Percentiles rank a stretch among this genome's conserved stretches.
Conservation (phyloP, 2,888 invertebrate genomes). For the Drosophila siamana region DNA sequence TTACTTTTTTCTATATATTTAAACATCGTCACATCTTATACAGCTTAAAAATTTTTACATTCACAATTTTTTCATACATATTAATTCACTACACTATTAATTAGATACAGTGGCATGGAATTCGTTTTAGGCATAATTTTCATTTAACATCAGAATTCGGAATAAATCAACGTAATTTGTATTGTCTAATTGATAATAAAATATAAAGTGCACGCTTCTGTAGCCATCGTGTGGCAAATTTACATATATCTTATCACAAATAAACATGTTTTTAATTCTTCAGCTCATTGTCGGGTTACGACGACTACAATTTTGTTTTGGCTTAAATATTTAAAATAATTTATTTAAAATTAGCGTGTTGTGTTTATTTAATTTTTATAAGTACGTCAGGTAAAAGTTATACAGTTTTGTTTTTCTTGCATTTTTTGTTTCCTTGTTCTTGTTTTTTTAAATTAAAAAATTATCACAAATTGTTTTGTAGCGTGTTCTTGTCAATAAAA, state of each 20-base stretch:
- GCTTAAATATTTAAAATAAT: conserved; percentile 69
- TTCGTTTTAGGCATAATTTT: conserved; percentile 45
- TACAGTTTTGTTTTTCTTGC: conserved; percentile 55
- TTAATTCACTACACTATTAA: conserved; percentile 40
- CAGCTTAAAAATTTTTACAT: conserved; percentile 30
- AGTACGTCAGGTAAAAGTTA: conserved; percentile 50
- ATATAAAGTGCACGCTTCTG: conserved; percentile 49
- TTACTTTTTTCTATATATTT: conserved; percentile 41
- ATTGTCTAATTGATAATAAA: conserved; percentile 34
- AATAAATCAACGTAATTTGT: conserved; percentile 16
- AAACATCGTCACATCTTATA: conserved; percentile 49
- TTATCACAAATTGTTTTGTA: conserved; percentile 79
- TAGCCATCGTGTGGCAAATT: conserved; percentile 59
- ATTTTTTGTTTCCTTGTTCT: conserved; percentile 34
- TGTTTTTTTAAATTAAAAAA: conserved; percentile 64
- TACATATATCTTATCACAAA: conserved; percentile 66
- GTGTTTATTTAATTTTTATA: conserved; percentile 47
- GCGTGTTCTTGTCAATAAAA: conserved; percentile 53
- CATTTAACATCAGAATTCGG: conserved; percentile 16
- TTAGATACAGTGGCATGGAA: conserved; percentile 69
- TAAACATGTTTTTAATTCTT: conserved; percentile 49
- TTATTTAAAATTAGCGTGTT: conserved; percentile 63
- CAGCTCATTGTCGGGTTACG: conserved; percentile 5
- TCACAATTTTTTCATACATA: conserved; percentile 18
- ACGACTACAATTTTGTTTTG: conserved; percentile 44